A percentile compares a stretch with the other conserved stretches of the same genome.
These are phyloP conservation scores for Eubasilissa splendida DNA, from an alignment of 2,888 invertebrate genomes.

Conservation along the genomic window DNA sequence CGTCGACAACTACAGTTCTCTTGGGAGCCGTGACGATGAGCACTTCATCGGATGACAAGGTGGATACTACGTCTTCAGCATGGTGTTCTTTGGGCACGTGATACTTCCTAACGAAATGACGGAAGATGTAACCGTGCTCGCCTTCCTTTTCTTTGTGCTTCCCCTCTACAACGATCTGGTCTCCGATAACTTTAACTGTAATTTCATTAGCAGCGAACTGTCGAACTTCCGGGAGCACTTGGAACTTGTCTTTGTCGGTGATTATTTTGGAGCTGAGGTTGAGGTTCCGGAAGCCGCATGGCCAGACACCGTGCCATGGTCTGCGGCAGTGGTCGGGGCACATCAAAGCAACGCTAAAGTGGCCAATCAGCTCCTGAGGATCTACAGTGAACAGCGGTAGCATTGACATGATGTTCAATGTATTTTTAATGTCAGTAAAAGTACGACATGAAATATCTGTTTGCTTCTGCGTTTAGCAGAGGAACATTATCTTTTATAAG, in stretches of 20 bases:
- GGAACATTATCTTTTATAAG: too few relatives aligned
- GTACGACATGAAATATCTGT: too few relatives aligned
- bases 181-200: slow-evolving; percentile 82
- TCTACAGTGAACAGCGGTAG: too few relatives aligned
- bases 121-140: slow-evolving; percentile 42
- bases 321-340: slow-evolving; percentile 10
- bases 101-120: slow-evolving; percentile 76
- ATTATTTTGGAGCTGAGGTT: not conserved
- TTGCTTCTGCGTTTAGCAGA: too few relatives aligned
- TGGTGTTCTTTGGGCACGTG: slow-evolving; percentile 84
- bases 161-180: slow-evolving; percentile 82
- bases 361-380: too few relatives aligned
- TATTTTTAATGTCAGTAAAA: too few relatives aligned
- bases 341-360: not conserved
- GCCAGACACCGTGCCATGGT: not conserved
- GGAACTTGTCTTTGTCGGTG: slow-evolving; percentile 74
- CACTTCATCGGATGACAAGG: slow-evolving; percentile 83
- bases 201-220: slow-evolving; percentile 87
- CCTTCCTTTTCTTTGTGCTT: slow-evolving; percentile 83
- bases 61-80: slow-evolving; percentile 80
- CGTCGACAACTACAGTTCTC: slow-evolving; percentile 56
- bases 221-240: slow-evolving; percentile 82
- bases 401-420: too few relatives aligned
- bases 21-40: slow-evolving; percentile 79
- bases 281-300: not conserved